phyloP scores from a whole-genome alignment of 1,140 invertebrate genomes.

The Melanaphis sacchari region DNA sequence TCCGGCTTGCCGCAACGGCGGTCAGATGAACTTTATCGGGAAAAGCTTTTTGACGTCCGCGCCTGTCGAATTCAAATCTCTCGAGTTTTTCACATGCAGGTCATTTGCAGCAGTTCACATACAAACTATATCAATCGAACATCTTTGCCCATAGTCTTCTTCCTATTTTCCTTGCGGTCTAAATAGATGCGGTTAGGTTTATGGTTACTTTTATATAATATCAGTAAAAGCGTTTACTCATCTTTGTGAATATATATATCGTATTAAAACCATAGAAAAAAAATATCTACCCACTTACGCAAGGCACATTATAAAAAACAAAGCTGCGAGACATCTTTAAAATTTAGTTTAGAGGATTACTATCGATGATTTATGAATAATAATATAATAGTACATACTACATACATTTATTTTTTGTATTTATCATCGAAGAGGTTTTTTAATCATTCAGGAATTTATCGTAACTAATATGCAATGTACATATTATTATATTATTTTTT shows the following conservation, averaged over 20 bases:
- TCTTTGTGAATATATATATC: not conserved
- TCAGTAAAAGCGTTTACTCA: not conserved
- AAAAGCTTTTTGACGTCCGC: not conserved
- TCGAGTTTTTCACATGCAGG: not conserved
- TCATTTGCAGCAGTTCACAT: not conserved
- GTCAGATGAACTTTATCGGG: not conserved
- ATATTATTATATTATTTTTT: too few species aligned
- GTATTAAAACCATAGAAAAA: not conserved
- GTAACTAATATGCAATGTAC: too few species aligned
- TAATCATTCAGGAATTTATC: not conserved
- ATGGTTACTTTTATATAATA: not conserved
- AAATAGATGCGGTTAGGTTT: not conserved
- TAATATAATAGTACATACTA: not conserved
- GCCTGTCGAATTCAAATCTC: slow-evolving; percentile 9
- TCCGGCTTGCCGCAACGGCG: not conserved
- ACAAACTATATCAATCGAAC: not conserved
- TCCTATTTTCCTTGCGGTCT: not conserved
- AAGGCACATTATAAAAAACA: not conserved
- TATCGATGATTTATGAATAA: not conserved
- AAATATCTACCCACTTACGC: not conserved
- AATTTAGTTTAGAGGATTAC: not conserved
- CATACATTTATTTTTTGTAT: not conserved
- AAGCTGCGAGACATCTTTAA: too few species aligned
- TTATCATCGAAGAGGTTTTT: not conserved
- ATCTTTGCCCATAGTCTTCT: too few species aligned